phyloP scores from a whole-genome alignment of 2,113 vertebrate species.

The Coregonus clupeaformis region DNA sequence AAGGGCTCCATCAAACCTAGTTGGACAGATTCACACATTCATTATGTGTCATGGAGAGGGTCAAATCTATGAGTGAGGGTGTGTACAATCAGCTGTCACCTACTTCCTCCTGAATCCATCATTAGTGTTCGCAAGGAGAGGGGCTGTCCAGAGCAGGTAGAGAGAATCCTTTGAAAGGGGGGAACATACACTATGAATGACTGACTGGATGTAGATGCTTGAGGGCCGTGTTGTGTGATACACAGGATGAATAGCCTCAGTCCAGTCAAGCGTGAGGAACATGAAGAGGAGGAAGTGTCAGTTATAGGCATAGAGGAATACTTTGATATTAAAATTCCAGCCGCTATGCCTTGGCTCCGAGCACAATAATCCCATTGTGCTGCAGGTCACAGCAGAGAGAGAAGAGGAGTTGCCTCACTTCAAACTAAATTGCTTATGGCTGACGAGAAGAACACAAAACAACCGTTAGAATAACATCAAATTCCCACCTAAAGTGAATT shows the following conservation, averaged over 20 bases:
- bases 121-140: background rate
- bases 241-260: constrained; percentile 47
- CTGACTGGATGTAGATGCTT: constrained; percentile 37
- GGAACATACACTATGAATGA: constrained; percentile 23
- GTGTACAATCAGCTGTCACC: constrained; percentile 26
- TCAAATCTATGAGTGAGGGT: background rate
- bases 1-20: constrained; percentile 26
- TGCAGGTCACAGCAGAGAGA: constrained; percentile 54
- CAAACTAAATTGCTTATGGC: constrained; percentile 63
- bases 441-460: constrained; percentile 46
- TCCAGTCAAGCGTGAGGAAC: constrained; percentile 56
- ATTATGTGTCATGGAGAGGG: constrained; percentile 1
- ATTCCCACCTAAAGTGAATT: constrained; percentile 57
- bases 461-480: constrained; percentile 58
- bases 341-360: constrained; percentile 55
- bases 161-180: constrained; percentile 3
- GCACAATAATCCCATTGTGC: constrained; percentile 67
- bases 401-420: constrained; percentile 52
- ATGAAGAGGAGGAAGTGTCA: constrained; percentile 39
- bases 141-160: constrained; percentile 12
- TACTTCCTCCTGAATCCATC: background rate
- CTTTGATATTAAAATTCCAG: constrained; percentile 66
- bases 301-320: constrained; percentile 39
- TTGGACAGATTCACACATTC: constrained; percentile 13
- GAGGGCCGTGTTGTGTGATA: constrained; percentile 35